Evolutionary conservation across 1,140 invertebrate species (phyloP).

Genomic region (Copidosoma floridanum): DNA sequence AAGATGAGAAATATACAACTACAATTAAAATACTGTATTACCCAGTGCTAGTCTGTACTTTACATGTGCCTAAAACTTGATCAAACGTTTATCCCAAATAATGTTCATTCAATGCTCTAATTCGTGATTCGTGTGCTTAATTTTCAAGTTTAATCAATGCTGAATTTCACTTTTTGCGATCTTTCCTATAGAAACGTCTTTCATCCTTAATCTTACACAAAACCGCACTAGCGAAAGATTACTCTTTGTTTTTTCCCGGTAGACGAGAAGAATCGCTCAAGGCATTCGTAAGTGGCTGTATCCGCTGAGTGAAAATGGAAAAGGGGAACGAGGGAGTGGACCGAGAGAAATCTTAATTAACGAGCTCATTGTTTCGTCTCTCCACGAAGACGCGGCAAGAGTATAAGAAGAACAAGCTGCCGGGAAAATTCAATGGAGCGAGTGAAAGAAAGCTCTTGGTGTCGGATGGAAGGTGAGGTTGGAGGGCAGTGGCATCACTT

Average conservation of each 20-base stretch:
- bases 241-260: slow-evolving; percentile 2
- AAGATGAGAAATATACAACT: too few species aligned
- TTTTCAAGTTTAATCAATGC: slow-evolving; percentile 14
- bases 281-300: slow-evolving; percentile 26
- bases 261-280: slow-evolving; percentile 24
- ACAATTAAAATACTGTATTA: too few species aligned
- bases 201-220: slow-evolving; percentile 7
- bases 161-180: slow-evolving; percentile 20
- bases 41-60: too few species aligned
- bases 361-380: slow-evolving; percentile 51
- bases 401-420: slow-evolving; percentile 17
- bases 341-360: slow-evolving; percentile 54
- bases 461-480: too few species aligned
- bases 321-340: slow-evolving; percentile 22
- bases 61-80: too few species aligned
- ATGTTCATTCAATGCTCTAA: slow-evolving; percentile 10
- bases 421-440: slow-evolving; percentile 46
- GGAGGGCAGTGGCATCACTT: too few species aligned
- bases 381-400: too few species aligned
- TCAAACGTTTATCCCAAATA: slow-evolving; percentile 6
- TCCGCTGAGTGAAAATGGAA: neutral
- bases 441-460: too few species aligned
- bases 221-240: slow-evolving; percentile 32
- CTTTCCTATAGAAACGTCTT: slow-evolving; percentile 11
- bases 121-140: slow-evolving; percentile 17